These are phyloP conservation scores for Lagorchestes hirsutus DNA, from an alignment of 2,797 vertebrate genomes.

Conservation along the genomic window DNA sequence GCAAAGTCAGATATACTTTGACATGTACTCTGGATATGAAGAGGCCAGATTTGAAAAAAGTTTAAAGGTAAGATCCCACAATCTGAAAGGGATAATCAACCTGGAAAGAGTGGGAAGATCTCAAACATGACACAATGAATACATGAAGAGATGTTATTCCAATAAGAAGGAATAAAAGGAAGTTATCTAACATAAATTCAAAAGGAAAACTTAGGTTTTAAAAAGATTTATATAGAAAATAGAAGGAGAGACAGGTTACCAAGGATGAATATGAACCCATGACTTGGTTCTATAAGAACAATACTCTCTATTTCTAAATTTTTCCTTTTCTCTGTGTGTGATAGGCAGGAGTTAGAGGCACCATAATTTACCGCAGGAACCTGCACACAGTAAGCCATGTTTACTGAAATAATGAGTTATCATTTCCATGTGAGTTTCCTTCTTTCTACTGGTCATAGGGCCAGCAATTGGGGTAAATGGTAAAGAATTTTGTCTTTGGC, in stretches of 20 bases:
- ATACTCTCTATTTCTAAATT: neutral
- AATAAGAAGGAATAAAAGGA: neutral
- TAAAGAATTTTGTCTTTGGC: neutral
- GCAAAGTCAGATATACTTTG: neutral
- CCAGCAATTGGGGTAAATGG: neutral
- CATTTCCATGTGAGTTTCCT: neutral
- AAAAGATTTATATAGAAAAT: neutral
- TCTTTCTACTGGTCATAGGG: neutral
- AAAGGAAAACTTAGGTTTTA: neutral
- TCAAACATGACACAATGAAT: neutral
- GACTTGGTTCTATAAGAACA: neutral
- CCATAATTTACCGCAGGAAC: neutral
- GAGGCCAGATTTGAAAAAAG: neutral
- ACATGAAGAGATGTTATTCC: neutral
- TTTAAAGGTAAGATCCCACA: neutral
- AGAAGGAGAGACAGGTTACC: neutral
- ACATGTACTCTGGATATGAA: neutral
- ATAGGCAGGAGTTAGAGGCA: neutral
- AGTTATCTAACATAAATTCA: neutral
- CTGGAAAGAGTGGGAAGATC: neutral
- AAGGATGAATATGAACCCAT: neutral
- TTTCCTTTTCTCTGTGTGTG: neutral
- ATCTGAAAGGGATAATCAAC: neutral
- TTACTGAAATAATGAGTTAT: neutral
- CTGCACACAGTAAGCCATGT: neutral